Percentiles rank a stretch among this genome's conserved stretches.
These are phyloP conservation scores for Dynastes hyllus DNA, from an alignment of 2,888 invertebrate genomes.

Conservation along the genomic window DNA sequence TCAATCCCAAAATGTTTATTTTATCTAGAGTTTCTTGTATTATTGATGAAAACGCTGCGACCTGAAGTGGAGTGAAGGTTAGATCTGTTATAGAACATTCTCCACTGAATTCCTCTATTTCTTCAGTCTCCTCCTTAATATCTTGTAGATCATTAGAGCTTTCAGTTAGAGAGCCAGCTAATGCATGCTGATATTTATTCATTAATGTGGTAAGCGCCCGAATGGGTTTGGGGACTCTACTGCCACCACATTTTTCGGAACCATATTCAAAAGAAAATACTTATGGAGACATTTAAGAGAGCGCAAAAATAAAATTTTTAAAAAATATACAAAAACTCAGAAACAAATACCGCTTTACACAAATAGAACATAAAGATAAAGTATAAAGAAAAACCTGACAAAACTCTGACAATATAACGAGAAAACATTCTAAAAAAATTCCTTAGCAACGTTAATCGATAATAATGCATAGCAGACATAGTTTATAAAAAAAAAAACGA, in stretches of 20 bases:
- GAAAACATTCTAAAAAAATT: background rate
- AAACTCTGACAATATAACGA: background rate
- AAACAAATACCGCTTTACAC: too few species aligned
- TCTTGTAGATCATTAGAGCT: background rate
- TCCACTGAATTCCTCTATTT: background rate
- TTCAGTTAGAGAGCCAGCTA: background rate
- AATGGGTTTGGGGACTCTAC: background rate
- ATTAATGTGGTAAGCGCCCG: background rate
- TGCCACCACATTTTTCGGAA: too few species aligned
- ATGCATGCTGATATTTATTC: slow-evolving; percentile 1
- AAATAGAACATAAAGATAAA: background rate
- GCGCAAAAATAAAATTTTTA: too few species aligned
- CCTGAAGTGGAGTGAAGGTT: slow-evolving; percentile 37
- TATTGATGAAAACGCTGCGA: slow-evolving; percentile 54
- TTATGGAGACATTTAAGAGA: too few species aligned
- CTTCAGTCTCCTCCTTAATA: background rate
- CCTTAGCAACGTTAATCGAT: slow-evolving; percentile 11
- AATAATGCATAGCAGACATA: background rate
- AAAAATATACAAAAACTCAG: too few species aligned
- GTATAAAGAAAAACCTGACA: background rate
- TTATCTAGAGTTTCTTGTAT: slow-evolving; percentile 61
- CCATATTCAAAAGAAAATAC: too few species aligned
- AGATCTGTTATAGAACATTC: background rate
- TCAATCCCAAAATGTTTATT: slow-evolving; percentile 60
- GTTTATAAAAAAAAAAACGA: too few species aligned